Conservation (phyloP, 2,888 invertebrate genomes). For the Ophion slaviceki region DNA sequence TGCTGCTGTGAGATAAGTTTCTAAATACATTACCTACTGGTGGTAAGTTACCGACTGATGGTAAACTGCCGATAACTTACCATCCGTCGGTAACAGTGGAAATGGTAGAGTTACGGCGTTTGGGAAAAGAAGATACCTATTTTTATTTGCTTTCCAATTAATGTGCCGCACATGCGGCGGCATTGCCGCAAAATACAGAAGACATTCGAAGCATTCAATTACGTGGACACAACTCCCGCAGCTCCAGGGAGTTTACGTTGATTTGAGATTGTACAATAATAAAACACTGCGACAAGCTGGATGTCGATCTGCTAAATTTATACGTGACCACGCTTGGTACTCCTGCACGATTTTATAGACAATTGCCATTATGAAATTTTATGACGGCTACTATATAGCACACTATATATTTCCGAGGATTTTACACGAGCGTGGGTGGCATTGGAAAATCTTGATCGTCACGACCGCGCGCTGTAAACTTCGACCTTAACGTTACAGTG, state of each 20-base stretch:
- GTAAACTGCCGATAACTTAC: neutral
- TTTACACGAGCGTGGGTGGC: conserved; percentile 19
- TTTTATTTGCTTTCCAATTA: neutral
- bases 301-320: conserved; percentile 25
- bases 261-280: neutral
- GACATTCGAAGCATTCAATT: neutral
- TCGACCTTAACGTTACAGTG: conserved; percentile 18
- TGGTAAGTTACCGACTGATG: neutral
- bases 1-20: neutral
- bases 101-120: neutral
- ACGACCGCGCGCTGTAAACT: conserved; percentile 31
- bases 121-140: conserved; percentile 1
- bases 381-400: neutral
- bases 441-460: conserved; percentile 56
- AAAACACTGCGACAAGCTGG: neutral
- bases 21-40: neutral
- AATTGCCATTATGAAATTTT: conserved; percentile 37
- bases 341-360: conserved; percentile 32
- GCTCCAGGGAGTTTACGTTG: neutral
- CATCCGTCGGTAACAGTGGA: neutral
- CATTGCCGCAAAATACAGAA: neutral
- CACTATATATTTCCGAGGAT: conserved; percentile 22
- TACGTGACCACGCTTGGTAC: neutral
- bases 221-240: neutral
- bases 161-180: neutral